Evolutionary conservation across 2,888 invertebrate species (phyloP).

Genomic region (Coelinius sp.): DNA sequence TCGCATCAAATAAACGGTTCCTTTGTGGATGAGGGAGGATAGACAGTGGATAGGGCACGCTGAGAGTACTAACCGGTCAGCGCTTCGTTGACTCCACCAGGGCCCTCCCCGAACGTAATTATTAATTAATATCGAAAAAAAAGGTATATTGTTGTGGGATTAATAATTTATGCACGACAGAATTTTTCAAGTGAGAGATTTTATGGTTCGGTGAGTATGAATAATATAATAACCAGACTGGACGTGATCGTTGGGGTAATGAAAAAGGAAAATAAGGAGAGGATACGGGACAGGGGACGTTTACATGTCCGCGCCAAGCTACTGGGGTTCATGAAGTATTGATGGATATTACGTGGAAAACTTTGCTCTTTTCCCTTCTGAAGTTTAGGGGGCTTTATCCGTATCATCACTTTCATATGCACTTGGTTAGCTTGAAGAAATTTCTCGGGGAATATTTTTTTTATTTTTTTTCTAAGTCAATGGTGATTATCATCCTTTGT

Average conservation of each 20-base stretch:
- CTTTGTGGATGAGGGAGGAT: conserved; percentile 41
- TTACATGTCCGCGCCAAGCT: conserved; percentile 24
- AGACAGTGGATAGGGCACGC: too few relatives aligned
- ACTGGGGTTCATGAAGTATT: conserved; percentile 36
- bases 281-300: background rate
- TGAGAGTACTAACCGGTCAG: conserved; percentile 28
- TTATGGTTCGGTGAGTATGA: background rate
- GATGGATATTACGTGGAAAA: conserved; percentile 44
- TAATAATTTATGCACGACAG: conserved; percentile 59
- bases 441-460: conserved; percentile 5
- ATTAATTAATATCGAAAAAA: conserved; percentile 59
- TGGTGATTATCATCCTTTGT: background rate
- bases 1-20: conserved; percentile 41
- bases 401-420: background rate
- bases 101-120: conserved; percentile 46
- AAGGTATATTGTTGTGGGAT: conserved; percentile 50
- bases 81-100: conserved; percentile 39
- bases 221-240: conserved; percentile 19
- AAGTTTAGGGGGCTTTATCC: background rate
- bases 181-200: conserved; percentile 40
- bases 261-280: background rate
- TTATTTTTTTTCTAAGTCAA: conserved; percentile 4
- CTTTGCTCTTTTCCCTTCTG: conserved; percentile 32
- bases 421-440: background rate
- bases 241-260: background rate